A percentile compares a stretch with the other conserved stretches of the same genome.
These are phyloP conservation scores for Eulithis prunata DNA, from an alignment of 2,888 invertebrate species.

Conservation along the genomic window DNA sequence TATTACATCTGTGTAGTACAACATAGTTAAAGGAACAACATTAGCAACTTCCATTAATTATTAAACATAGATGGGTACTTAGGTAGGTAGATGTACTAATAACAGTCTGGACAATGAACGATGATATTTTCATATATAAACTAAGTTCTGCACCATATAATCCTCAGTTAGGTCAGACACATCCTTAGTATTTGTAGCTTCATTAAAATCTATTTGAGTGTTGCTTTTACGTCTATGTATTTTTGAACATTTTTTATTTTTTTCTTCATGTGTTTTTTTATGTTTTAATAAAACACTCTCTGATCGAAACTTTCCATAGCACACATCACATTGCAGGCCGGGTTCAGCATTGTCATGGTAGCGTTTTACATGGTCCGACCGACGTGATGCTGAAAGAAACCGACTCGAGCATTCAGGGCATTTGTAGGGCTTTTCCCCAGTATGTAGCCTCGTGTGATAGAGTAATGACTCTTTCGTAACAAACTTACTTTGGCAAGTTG, in stretches of 20 bases:
- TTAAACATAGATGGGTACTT: too few relatives aligned
- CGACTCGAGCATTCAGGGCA: conserved; percentile 62
- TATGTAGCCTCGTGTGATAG: conserved; percentile 73
- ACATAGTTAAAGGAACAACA: too few relatives aligned
- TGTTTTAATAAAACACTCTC: conserved; percentile 58
- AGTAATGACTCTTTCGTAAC: conserved; percentile 70
- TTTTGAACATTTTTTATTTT: background rate
- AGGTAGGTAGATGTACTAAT: too few relatives aligned
- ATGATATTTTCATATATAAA: too few relatives aligned
- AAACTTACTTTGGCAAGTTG: conserved; percentile 64
- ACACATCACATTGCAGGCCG: conserved; percentile 59
- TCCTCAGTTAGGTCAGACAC: too few relatives aligned
- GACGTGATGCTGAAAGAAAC: conserved; percentile 68
- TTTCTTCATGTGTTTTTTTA: conserved; percentile 43
- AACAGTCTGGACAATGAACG: too few relatives aligned
- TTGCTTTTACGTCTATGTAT: background rate
- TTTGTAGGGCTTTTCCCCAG: conserved; percentile 71
- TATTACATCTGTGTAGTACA: too few relatives aligned
- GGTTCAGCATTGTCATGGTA: conserved; percentile 55
- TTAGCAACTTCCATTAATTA: too few relatives aligned
- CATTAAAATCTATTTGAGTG: too few relatives aligned
- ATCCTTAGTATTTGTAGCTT: too few relatives aligned
- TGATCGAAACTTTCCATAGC: conserved; percentile 61
- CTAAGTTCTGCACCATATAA: too few relatives aligned
- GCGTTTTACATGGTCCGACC: conserved; percentile 64